Evolutionary conservation across 2,797 vertebrate genomes (phyloP).

Genomic region (Gallinago stenura): DNA sequence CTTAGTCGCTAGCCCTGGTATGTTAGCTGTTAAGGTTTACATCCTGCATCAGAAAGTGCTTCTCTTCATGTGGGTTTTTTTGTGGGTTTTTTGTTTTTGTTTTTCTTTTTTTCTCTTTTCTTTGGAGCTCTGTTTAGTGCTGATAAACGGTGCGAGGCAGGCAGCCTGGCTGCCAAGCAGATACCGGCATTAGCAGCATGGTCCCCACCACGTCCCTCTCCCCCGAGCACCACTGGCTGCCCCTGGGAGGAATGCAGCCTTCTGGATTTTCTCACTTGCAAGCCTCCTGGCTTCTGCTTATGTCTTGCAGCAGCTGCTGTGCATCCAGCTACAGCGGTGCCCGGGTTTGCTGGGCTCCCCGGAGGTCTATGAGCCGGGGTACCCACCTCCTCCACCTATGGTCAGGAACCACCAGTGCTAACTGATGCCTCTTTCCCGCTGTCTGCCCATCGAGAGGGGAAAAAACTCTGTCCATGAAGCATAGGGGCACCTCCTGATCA

Average conservation of each 20-base stretch:
- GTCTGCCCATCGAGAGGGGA: background rate
- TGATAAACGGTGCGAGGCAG: background rate
- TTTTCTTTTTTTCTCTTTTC: background rate
- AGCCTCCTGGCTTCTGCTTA: background rate
- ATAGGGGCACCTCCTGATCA: background rate
- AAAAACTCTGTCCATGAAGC: background rate
- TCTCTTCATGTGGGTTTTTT: background rate
- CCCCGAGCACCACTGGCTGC: background rate
- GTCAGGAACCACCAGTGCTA: background rate
- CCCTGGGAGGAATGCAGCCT: background rate
- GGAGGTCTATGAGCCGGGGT: background rate
- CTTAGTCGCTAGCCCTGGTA: background rate
- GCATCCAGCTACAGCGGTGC: background rate
- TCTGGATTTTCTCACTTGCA: background rate
- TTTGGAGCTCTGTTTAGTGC: background rate
- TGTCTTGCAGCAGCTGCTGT: background rate
- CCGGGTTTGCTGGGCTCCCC: background rate
- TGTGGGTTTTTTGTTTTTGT: no score
- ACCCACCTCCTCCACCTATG: background rate
- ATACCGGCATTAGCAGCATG: fast-evolving
- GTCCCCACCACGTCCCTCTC: fast-evolving
- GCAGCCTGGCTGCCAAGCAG: background rate
- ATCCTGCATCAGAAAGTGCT: background rate
- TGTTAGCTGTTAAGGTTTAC: background rate
- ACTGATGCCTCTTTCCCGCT: background rate